Evolutionary conservation across 2,113 vertebrate genomes (phyloP), one percentile per base, ranked within the genome.

Genomic region (Phyllostomus discolor): DNA sequence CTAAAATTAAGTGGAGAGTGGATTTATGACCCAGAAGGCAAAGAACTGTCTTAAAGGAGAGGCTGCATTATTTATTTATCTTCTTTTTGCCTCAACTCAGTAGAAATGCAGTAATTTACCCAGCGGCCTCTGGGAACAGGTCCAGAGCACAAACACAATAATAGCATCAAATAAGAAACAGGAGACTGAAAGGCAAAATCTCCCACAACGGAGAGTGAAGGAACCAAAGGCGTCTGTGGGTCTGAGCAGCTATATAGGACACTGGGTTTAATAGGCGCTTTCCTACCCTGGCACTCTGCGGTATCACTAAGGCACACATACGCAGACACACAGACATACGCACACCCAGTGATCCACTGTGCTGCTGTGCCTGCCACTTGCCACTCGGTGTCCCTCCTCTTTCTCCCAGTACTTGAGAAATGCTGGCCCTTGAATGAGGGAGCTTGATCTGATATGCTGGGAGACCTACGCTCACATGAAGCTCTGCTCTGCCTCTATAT

Each of bases 131-230:
- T 67, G 85, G 91, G 84, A 88, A 52, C n/a, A 54, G 67, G 48
- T 90, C 76, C 88, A 91, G 88, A 72, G 84, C 52, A 92, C 90
- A 80, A 91, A 88, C 72, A 72, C 80, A 94, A 85, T 76, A 72
- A 85, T 62, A 83, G 54, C 67, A 88, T 91, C 89, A 89, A 84
- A 80, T 41, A 35, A 89, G 66, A 87, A 82, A 54, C 2, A 89
- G 52, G 33, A 82, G 43, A 72, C 84, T 70, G 50, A 59, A 82
- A 89, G 76, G 83, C 54, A 70, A 79, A 95, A 64, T 91, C 46
- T 91, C 83, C 69, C 79, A 66, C 15, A 67, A 88, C 81, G 46
- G n/a, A 93, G 43, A 67, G 0, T 4, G 46, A 73, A 62, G 75
- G 15, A 94, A 72, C 35, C 59, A 69, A 78, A 94, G 88, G 59